Conservation (phyloP, 2,888 invertebrate species). For the Slavum lentiscoides region DNA sequence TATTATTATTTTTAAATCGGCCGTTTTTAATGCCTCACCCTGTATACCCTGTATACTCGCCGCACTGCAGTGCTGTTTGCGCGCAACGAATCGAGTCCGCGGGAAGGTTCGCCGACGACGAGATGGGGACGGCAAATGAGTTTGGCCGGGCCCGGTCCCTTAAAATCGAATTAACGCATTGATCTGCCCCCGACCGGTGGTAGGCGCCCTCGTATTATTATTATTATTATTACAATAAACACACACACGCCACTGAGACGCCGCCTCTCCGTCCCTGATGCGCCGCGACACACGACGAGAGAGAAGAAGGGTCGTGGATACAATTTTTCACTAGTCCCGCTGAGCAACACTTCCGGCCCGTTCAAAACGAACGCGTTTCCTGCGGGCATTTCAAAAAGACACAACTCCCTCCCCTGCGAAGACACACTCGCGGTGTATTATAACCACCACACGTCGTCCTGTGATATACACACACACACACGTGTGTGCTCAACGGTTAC, state of each 20-base stretch:
- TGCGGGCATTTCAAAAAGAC: slow-evolving; percentile 21
- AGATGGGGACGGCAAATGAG: slow-evolving; percentile 50
- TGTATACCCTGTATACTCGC: too few species aligned
- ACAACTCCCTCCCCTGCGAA: not conserved
- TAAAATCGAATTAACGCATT: slow-evolving; percentile 55
- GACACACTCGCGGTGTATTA: slow-evolving; percentile 5
- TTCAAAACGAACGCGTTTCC: slow-evolving; percentile 45
- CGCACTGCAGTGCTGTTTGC: too few species aligned
- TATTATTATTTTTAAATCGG: too few species aligned
- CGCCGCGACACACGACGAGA: too few species aligned
- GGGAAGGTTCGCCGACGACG: too few species aligned
- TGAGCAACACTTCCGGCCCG: slow-evolving; percentile 32
- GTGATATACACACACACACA: too few species aligned
- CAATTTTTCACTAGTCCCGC: too few species aligned
- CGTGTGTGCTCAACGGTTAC: too few species aligned
- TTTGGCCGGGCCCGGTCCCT: slow-evolving; percentile 52
- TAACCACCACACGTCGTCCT: slow-evolving; percentile 30
- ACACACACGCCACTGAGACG: not conserved
- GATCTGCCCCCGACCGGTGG: slow-evolving; percentile 42
- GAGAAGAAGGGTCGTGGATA: too few species aligned
- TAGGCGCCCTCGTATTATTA: not conserved
- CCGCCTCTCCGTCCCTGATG: too few species aligned
- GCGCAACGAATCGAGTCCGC: too few species aligned
- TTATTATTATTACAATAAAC: not conserved
- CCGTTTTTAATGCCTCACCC: too few species aligned